phyloP scores from a whole-genome alignment of 2,888 invertebrate species.

The Sympetrum striolatum region DNA sequence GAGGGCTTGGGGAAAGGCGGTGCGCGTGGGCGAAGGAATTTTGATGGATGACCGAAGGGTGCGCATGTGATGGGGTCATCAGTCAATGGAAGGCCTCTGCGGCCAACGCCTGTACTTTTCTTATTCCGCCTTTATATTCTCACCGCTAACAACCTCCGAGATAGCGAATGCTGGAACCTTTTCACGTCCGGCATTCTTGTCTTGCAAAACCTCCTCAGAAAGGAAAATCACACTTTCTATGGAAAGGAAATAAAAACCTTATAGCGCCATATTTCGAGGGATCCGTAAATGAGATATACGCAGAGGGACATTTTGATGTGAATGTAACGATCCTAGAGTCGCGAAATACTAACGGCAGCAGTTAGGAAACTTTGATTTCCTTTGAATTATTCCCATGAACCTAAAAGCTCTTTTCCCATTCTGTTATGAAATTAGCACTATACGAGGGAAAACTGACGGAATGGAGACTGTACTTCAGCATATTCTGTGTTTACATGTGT shows the following conservation, averaged over 20 bases:
- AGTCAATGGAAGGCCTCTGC: slow-evolving; percentile 3
- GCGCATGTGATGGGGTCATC: slow-evolving; percentile 36
- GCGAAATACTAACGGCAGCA: no score
- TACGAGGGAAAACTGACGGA: no score
- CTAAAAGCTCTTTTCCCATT: no score
- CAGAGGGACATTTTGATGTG: no score
- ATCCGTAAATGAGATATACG: no score
- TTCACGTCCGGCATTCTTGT: not conserved
- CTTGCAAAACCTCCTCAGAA: not conserved
- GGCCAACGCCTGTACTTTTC: not conserved
- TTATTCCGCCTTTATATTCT: no score
- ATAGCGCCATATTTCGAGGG: not conserved
- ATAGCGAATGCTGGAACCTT: not conserved
- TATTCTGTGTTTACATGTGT: no score
- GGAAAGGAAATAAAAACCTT: not conserved
- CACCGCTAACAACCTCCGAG: not conserved
- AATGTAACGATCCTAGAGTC: no score
- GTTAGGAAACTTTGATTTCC: no score
- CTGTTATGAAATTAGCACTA: no score
- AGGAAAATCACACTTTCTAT: not conserved
- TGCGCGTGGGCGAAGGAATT: not conserved
- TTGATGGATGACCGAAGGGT: not conserved
- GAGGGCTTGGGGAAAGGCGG: slow-evolving; percentile 3
- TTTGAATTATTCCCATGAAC: no score
- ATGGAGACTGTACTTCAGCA: no score